A percentile compares a stretch with the other conserved stretches of the same genome.
These are phyloP conservation scores for Chymomyza amoena DNA, from an alignment of 2,888 invertebrate genomes.

Conservation along the genomic window DNA sequence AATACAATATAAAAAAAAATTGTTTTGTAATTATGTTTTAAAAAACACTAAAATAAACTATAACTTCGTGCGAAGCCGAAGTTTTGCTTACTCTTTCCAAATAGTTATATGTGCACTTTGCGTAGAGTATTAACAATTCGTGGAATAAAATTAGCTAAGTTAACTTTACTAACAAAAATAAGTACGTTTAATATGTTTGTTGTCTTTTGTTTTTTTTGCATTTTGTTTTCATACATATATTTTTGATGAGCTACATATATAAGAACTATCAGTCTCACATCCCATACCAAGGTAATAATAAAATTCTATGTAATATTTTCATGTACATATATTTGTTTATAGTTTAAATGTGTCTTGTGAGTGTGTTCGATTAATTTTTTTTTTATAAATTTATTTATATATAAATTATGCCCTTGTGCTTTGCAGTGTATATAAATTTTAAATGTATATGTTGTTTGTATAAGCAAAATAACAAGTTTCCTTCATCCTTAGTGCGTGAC, in stretches of 20 bases:
- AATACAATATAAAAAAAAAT: neutral
- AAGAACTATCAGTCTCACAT: constrained; percentile 76
- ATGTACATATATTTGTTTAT: neutral
- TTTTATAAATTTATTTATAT: neutral
- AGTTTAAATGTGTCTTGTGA: neutral
- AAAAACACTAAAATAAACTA: constrained; percentile 32
- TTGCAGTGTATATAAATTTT: neutral
- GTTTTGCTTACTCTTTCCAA: constrained; percentile 33
- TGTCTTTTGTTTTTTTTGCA: constrained; percentile 14
- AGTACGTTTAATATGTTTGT: constrained; percentile 28
- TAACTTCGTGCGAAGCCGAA: constrained; percentile 37
- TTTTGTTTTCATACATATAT: constrained; percentile 15
- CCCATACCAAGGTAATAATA: constrained; percentile 65
- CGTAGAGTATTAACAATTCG: neutral
- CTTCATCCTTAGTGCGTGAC: neutral
- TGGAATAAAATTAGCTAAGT: constrained; percentile 36
- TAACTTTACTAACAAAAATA: constrained; percentile 37
- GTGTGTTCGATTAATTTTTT: neutral
- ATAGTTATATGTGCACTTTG: neutral
- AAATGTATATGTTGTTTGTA: neutral
- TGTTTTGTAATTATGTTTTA: neutral
- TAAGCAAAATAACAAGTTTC: neutral
- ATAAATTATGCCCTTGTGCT: neutral
- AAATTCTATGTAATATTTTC: constrained; percentile 11
- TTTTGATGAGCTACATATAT: constrained; percentile 64